A percentile compares a stretch with the other conserved stretches of the same genome.
Conservation (phyloP, 2,888 invertebrate genomes). For the Choreutis nemorana region DNA sequence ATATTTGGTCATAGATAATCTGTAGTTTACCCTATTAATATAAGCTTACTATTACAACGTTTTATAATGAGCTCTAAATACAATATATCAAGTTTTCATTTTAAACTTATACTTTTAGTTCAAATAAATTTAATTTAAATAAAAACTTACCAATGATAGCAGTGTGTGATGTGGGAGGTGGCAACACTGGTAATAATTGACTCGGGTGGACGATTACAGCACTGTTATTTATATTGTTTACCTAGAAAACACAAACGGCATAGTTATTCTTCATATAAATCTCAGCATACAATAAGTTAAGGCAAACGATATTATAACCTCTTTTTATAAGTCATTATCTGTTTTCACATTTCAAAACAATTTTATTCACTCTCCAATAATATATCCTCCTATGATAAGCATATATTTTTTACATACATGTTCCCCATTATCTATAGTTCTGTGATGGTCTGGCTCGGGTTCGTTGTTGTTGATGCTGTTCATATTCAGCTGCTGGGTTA, state of each 20-base stretch:
- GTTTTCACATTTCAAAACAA: background rate
- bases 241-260: slow-evolving; percentile 18
- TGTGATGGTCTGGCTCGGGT: slow-evolving; percentile 32
- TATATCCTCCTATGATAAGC: background rate
- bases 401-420: slow-evolving; percentile 29
- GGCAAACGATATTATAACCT: too few relatives aligned
- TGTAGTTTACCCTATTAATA: too few relatives aligned
- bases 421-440: slow-evolving; percentile 44
- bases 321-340: too few relatives aligned
- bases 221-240: slow-evolving; percentile 48
- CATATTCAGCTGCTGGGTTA: slow-evolving; percentile 38
- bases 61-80: too few relatives aligned
- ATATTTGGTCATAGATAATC: too few relatives aligned
- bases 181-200: slow-evolving; percentile 78
- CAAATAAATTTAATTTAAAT: too few relatives aligned
- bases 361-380: background rate
- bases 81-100: too few relatives aligned
- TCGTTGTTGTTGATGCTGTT: slow-evolving; percentile 32
- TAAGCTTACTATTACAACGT: too few relatives aligned
- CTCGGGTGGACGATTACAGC: slow-evolving; percentile 86
- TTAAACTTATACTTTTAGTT: too few relatives aligned
- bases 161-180: slow-evolving; percentile 59
- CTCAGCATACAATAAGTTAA: background rate
- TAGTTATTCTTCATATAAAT: background rate
- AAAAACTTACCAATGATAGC: slow-evolving; percentile 54